These are phyloP conservation scores for Poeciliopsis turneri DNA, from an alignment of 2,797 vertebrate genomes.

Conservation along the genomic window DNA sequence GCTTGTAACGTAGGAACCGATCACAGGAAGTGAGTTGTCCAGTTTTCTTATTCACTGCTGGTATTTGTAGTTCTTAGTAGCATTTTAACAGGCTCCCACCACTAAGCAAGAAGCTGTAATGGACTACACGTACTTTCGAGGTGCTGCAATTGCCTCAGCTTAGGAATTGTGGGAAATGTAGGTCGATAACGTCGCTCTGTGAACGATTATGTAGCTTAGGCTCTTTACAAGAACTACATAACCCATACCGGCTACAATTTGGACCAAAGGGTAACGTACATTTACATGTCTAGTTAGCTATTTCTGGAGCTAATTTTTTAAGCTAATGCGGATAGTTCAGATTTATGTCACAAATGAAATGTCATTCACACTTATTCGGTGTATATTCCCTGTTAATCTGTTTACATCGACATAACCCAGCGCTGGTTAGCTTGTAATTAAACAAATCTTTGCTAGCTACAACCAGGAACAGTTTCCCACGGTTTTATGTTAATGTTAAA, in stretches of 20 bases:
- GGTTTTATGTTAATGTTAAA: background rate
- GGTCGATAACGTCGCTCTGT: background rate
- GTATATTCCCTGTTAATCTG: rapidly evolving
- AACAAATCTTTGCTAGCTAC: slow-evolving; percentile 44
- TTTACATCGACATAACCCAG: background rate
- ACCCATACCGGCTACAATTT: slow-evolving; percentile 44
- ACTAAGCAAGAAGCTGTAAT: rapidly evolving
- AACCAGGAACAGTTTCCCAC: slow-evolving; percentile 9
- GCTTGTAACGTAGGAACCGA: slow-evolving; percentile 36
- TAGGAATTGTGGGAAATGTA: slow-evolving; percentile 58
- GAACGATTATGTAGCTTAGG: background rate
- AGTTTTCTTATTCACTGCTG: slow-evolving; percentile 30
- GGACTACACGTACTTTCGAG: slow-evolving; percentile 65
- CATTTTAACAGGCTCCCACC: rapidly evolving
- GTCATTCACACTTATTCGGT: background rate
- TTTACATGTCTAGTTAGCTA: slow-evolving; percentile 49
- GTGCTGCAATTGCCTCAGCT: rapidly evolving
- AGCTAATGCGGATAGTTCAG: slow-evolving; percentile 36
- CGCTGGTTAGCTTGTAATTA: slow-evolving; percentile 29
- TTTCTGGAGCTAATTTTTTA: slow-evolving; percentile 39
- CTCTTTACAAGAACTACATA: slow-evolving; percentile 70
- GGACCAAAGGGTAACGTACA: slow-evolving; percentile 62
- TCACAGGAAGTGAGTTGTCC: slow-evolving; percentile 87
- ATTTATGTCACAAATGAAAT: background rate
- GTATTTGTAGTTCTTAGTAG: slow-evolving; percentile 75